Evolutionary conservation across 1,140 invertebrate genomes (phyloP).

Genomic region (Acromyrmex echinatior): DNA sequence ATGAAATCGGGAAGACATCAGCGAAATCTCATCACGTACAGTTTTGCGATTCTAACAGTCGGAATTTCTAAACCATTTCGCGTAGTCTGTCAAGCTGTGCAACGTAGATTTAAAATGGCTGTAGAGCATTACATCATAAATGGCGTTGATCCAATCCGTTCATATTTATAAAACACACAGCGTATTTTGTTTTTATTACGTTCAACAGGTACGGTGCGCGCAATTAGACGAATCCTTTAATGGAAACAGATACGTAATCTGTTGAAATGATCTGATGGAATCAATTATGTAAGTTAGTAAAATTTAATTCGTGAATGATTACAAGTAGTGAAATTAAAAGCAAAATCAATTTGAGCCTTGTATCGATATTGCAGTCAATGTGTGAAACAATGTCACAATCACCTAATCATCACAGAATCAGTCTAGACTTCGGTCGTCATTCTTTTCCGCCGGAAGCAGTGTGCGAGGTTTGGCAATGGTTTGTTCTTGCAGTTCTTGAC

Average conservation of each 20-base stretch:
- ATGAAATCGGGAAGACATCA: slow-evolving; percentile 68
- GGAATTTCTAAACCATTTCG: slow-evolving; percentile 72
- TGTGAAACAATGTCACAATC: neutral
- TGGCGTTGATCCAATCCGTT: slow-evolving; percentile 62
- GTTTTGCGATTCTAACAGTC: slow-evolving; percentile 73
- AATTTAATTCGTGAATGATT: neutral
- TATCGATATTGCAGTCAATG: neutral
- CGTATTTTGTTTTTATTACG: slow-evolving; percentile 3
- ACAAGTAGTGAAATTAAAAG: neutral
- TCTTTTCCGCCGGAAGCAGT: slow-evolving; percentile 79
- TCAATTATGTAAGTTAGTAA: neutral
- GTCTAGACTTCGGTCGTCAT: neutral
- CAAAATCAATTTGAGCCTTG: neutral
- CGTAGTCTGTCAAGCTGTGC: slow-evolving; percentile 55
- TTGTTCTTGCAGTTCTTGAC: slow-evolving; percentile 89
- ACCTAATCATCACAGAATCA: neutral
- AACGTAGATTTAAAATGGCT: slow-evolving; percentile 1
- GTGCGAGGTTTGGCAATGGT: slow-evolving; percentile 87
- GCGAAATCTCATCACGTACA: slow-evolving; percentile 59
- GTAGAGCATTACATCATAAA: slow-evolving; percentile 62
- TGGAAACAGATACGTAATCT: neutral
- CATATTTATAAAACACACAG: slow-evolving; percentile 46
- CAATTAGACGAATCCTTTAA: neutral
- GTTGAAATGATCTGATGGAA: neutral
- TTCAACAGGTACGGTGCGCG: neutral